These are phyloP conservation scores for Ataeniobius toweri DNA, from an alignment of 2,797 vertebrate species.

Conservation along the genomic window DNA sequence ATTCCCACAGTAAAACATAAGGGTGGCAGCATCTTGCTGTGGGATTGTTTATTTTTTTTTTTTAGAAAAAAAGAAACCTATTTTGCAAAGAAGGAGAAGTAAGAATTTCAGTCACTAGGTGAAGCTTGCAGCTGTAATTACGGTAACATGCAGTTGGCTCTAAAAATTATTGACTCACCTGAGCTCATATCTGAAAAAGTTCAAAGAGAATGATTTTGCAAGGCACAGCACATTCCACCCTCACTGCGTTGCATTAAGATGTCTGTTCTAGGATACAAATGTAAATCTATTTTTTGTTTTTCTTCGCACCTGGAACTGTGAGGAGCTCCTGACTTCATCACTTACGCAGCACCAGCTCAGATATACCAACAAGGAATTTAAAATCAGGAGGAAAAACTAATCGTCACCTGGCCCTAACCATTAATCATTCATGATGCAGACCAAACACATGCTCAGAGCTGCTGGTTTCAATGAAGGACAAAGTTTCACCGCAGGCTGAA, in stretches of 20 bases:
- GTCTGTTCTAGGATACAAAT: background rate
- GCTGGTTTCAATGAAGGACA: constrained; percentile 43
- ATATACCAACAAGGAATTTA: constrained; percentile 51
- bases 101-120: background rate
- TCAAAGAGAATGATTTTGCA: background rate
- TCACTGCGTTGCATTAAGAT: background rate
- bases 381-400: constrained; percentile 64
- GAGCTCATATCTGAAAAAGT: background rate
- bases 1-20: no score
- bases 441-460: constrained; percentile 36
- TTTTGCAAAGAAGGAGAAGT: background rate
- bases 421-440: constrained; percentile 66
- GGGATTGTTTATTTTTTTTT: background rate
- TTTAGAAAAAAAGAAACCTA: background rate
- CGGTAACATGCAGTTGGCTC: no score
- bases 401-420: constrained; percentile 40
- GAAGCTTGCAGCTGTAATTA: background rate
- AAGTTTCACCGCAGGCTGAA: constrained; percentile 22
- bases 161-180: background rate
- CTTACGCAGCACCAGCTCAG: constrained; percentile 13
- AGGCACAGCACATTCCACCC: background rate
- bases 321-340: background rate
- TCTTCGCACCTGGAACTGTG: constrained; percentile 1
- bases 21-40: no score
- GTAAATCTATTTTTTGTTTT: background rate